These are phyloP conservation scores for Sinopyrophorus schimmeli DNA, from an alignment of 2,888 invertebrate species.

Conservation along the genomic window DNA sequence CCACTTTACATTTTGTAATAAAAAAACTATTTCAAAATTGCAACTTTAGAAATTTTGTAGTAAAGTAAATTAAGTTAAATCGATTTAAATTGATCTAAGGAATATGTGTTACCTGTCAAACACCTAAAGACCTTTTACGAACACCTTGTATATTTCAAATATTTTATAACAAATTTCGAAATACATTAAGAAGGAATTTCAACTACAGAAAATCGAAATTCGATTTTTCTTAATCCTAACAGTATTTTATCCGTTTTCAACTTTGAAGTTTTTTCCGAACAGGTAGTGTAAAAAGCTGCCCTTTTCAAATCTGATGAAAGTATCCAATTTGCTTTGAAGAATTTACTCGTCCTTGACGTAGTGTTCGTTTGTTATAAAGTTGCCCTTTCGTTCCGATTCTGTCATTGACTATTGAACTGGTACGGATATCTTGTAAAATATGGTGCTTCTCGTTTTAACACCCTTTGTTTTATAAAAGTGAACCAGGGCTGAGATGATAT, in stretches of 20 bases:
- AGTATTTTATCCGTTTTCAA: neutral
- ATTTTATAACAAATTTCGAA: too few species aligned
- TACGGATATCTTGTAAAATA: constrained; percentile 24
- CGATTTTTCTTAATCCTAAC: neutral
- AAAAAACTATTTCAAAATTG: too few species aligned
- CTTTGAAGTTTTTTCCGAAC: neutral
- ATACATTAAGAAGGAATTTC: too few species aligned
- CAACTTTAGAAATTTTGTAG: too few species aligned
- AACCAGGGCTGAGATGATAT: too few species aligned
- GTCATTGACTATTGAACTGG: constrained; percentile 23
- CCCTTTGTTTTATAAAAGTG: constrained; percentile 7
- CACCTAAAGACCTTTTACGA: too few species aligned
- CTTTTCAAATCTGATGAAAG: constrained; percentile 20
- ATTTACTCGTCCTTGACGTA: constrained; percentile 14
- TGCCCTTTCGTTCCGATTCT: constrained; percentile 18
- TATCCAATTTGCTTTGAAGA: constrained; percentile 23
- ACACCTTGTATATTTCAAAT: too few species aligned
- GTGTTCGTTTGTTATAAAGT: constrained; percentile 26
- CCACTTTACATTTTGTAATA: too few species aligned
- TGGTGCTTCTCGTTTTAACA: constrained; percentile 17
- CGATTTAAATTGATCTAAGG: too few species aligned
- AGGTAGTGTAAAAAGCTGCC: constrained; percentile 1
- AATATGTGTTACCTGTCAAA: too few species aligned
- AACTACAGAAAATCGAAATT: too few species aligned
- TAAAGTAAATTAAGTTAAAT: too few species aligned